A percentile compares a stretch with the other conserved stretches of the same genome.
These are phyloP conservation scores for Tetragonula clypearis DNA, from an alignment of 1,140 invertebrate genomes.

Conservation along the genomic window DNA sequence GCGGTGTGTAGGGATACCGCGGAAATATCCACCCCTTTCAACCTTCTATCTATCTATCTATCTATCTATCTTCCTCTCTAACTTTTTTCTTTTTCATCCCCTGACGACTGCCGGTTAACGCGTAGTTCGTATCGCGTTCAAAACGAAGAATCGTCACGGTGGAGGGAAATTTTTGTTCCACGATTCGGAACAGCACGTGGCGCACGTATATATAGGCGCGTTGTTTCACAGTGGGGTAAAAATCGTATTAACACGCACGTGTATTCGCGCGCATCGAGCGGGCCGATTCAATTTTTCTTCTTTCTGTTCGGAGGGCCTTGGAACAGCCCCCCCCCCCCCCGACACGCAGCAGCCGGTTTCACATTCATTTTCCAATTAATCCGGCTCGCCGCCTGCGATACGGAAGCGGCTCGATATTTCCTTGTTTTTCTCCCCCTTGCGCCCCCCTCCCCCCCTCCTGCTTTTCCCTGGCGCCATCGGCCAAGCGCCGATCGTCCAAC, in stretches of 20 bases:
- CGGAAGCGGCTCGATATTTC: not conserved
- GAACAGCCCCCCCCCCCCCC: not conserved
- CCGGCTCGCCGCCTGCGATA: slow-evolving; percentile 15
- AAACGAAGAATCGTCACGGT: not conserved
- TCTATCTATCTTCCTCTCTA: not conserved
- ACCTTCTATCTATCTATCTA: too few species aligned
- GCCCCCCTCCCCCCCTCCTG: not conserved
- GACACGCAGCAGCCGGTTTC: not conserved
- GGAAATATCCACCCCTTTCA: not conserved
- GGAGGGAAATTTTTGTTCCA: not conserved
- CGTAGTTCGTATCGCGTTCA: not conserved
- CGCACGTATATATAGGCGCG: too few species aligned
- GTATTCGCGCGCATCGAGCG: not conserved
- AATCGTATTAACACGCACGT: not conserved
- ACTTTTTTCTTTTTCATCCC: not conserved
- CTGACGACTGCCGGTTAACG: not conserved
- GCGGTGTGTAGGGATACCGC: not conserved
- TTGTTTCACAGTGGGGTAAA: not conserved
- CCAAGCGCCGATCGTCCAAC: slow-evolving; percentile 1
- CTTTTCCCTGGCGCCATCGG: slow-evolving; percentile 20
- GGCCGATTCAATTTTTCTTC: slow-evolving; percentile 12
- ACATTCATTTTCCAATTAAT: slow-evolving; percentile 42
- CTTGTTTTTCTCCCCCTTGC: not conserved
- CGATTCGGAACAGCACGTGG: not conserved
- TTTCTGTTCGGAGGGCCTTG: not conserved